Conservation (phyloP, 2,797 vertebrate species). For the Enteromius argenteus region DNA sequence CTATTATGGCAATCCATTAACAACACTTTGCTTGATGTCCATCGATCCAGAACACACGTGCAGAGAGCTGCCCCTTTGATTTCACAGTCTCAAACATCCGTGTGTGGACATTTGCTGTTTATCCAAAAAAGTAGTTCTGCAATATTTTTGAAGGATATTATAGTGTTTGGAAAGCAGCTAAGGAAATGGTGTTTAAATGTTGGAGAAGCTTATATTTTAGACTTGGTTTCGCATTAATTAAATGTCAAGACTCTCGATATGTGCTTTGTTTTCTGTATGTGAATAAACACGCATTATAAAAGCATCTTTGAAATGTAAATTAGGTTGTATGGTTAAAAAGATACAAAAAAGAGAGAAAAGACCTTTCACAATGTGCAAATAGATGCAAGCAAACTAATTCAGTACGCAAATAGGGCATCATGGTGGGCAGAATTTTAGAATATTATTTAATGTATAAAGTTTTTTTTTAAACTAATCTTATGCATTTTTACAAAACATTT, state of each 20-base stretch:
- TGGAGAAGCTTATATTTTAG: background rate
- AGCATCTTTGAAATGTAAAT: conserved; percentile 1
- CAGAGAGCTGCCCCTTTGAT: background rate
- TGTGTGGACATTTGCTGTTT: background rate
- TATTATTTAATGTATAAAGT: background rate
- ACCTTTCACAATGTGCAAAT: background rate
- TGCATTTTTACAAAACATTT: too few species aligned
- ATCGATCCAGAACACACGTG: background rate
- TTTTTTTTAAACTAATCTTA: background rate
- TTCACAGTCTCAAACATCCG: background rate
- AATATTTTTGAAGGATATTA: background rate
- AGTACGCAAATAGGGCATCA: background rate
- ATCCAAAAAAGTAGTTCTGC: background rate
- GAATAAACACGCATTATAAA: background rate
- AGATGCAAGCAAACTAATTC: background rate
- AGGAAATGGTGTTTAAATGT: background rate
- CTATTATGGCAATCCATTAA: conserved; percentile 2
- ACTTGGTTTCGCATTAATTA: background rate
- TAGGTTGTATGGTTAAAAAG: background rate
- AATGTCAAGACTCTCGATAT: background rate
- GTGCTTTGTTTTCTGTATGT: background rate
- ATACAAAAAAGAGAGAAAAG: background rate
- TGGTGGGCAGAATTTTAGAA: background rate
- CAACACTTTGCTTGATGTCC: background rate
- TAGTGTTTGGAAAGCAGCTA: background rate